Evolutionary conservation across 2,113 vertebrate genomes (phyloP), one percentile per base, ranked within the genome.

Genomic region (Sialia sialis): DNA sequence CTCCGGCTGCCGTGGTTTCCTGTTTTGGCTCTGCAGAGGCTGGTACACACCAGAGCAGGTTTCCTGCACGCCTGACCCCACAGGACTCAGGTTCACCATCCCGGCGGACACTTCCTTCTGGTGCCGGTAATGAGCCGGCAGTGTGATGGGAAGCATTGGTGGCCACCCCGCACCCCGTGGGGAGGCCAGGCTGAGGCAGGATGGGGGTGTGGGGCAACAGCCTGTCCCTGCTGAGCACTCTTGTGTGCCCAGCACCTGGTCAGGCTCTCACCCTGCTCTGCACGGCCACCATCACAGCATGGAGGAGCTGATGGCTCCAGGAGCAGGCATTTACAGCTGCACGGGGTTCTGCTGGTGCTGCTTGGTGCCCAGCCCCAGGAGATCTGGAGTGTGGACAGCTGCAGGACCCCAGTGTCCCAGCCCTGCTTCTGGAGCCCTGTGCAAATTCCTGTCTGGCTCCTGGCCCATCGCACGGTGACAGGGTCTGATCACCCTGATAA

Each of bases 221-320:
- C 26, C 41, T 68, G 49, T 16, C 41, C 59, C 59, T 68, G 30
- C 22, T 62, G 44, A 36, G 29, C 51, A 49, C 52, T 30, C 9
- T 51, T 22, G 46, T 41, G 46, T 6, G 1, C 12, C 16, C 74
- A 22, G 56, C 56, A 38, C 58, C 41, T 39, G 3, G 4, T 4
- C 0, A 0, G 43, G 27, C 8, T 67, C 63, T 43, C 10, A 7
- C 11, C 8, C 21, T 46, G 72, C 60, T 69, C 49, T 4, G 3
- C 51, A 11, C 0, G 3, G 39, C 25, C 39, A 26, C 56, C 3
- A 1, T n/a, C 60, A 7, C 3, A 9, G 55, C 0, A 0, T 4
- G 46, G 41, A 60, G 67, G 59, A 41, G 11, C 39, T 11, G 56
- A 27, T 38, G 56, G 67, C 36, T 10, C 32, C 1, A 14, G 51